Percentiles rank a stretch among this genome's conserved stretches.
These are phyloP conservation scores for Nemopilema nomurai DNA, from an alignment of 30 jellyfish, hydroid and myxozoan genomes.

Conservation along the genomic window DNA sequence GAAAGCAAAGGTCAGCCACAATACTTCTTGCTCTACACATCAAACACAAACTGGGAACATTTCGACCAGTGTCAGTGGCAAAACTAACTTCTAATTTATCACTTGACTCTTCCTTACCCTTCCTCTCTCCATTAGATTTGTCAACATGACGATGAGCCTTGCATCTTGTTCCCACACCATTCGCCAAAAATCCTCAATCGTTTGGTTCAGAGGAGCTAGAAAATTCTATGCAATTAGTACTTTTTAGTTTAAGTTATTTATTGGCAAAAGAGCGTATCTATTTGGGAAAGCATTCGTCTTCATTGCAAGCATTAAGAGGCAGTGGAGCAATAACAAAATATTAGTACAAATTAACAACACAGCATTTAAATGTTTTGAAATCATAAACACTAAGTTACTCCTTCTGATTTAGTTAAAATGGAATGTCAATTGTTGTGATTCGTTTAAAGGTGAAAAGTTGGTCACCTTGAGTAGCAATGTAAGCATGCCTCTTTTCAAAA, in stretches of 20 bases:
- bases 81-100: neutral
- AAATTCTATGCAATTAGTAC: neutral
- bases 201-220: conserved; percentile 80
- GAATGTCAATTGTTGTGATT: neutral
- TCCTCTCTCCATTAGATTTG: conserved; percentile 81
- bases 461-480: conserved; percentile 87
- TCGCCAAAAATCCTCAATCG: conserved; percentile 88
- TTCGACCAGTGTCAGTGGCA: too few relatives aligned
- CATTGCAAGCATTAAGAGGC: too few relatives aligned
- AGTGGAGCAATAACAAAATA: too few relatives aligned
- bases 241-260: too few relatives aligned
- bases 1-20: neutral
- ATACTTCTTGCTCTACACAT: too few relatives aligned
- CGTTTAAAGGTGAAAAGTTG: neutral
- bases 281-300: too few relatives aligned
- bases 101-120: conserved; percentile 34
- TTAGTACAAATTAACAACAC: neutral
- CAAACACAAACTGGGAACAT: neutral
- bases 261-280: too few relatives aligned
- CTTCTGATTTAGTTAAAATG: too few relatives aligned
- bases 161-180: conserved; percentile 88
- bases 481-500: conserved; percentile 63
- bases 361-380: neutral
- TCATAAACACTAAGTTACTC: neutral
- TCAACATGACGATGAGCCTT: conserved; percentile 80